Evolutionary conservation across 2,113 vertebrate species (phyloP).

Genomic region (Amphiprion ocellaris): DNA sequence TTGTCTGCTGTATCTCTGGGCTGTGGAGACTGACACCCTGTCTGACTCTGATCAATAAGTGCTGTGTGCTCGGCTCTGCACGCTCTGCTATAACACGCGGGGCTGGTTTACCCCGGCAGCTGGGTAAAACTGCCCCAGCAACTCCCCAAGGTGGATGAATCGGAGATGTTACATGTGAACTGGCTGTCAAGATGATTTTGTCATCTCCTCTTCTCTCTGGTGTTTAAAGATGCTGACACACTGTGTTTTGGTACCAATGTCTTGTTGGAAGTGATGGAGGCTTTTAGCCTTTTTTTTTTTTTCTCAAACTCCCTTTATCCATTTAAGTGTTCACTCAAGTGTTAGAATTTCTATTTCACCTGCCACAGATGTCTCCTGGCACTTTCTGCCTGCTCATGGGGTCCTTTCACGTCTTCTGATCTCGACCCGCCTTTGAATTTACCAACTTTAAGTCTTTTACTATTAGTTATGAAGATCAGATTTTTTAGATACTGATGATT

Average conservation of each 20-base stretch:
- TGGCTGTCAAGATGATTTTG: conserved; percentile 89
- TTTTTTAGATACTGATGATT: not conserved
- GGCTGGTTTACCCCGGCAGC: conserved; percentile 80
- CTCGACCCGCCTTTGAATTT: conserved; percentile 35
- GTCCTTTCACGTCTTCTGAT: conserved; percentile 65
- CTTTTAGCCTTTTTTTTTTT: conserved; percentile 77
- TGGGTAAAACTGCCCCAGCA: conserved; percentile 83
- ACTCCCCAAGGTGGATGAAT: conserved; percentile 83
- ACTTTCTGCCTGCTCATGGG: conserved; percentile 41
- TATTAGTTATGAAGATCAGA: not conserved
- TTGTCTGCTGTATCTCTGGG: conserved; percentile 75
- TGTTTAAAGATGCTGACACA: conserved; percentile 86
- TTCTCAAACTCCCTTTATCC: conserved; percentile 65
- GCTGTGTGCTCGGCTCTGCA: conserved; percentile 72
- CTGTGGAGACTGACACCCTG: conserved; percentile 83
- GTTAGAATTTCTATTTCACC: conserved; percentile 75
- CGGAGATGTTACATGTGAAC: conserved; percentile 89
- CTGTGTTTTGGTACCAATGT: conserved; percentile 77
- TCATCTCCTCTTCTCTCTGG: conserved; percentile 83
- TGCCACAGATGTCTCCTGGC: conserved; percentile 69
- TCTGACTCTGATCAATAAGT: conserved; percentile 87
- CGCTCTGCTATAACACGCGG: conserved; percentile 77
- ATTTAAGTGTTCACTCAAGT: conserved; percentile 78
- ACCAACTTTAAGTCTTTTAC: conserved; percentile 29
- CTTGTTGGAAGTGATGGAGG: conserved; percentile 83